These are phyloP conservation scores for Carabus problematicus DNA, from an alignment of 2,888 invertebrate genomes.

Conservation along the genomic window DNA sequence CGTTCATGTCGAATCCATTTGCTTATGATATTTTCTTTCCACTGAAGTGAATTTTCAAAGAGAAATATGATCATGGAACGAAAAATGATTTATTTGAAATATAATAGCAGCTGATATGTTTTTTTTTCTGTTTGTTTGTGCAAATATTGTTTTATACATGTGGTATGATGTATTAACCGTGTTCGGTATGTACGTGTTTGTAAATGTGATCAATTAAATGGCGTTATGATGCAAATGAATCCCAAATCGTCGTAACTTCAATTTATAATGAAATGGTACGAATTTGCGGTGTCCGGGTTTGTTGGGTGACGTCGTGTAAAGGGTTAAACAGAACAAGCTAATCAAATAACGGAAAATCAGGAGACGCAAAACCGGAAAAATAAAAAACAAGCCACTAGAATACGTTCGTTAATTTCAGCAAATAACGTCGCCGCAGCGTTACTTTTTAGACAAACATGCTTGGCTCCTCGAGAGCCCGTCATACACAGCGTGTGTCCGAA, in stretches of 20 bases:
- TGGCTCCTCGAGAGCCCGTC: neutral
- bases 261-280: neutral
- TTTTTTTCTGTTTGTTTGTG: no score
- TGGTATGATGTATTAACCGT: no score
- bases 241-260: constrained; percentile 17
- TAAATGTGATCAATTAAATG: no score
- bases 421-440: constrained; percentile 36
- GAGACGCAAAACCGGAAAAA: constrained; percentile 30
- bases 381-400: constrained; percentile 29
- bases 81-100: no score
- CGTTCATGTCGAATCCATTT: no score
- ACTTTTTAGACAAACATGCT: constrained; percentile 41
- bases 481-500: constrained; percentile 18
- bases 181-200: no score
- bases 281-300: neutral
- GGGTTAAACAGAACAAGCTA: constrained; percentile 34
- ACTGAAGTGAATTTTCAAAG: no score
- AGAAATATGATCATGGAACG: no score
- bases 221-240: constrained; percentile 21
- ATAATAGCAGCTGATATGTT: no score
- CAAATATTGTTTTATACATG: no score
- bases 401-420: constrained; percentile 42
- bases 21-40: no score
- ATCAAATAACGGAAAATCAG: constrained; percentile 37
- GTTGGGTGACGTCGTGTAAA: constrained; percentile 9